phyloP scores from a whole-genome alignment of 2,888 invertebrate species.

The Hetaerina titia region DNA sequence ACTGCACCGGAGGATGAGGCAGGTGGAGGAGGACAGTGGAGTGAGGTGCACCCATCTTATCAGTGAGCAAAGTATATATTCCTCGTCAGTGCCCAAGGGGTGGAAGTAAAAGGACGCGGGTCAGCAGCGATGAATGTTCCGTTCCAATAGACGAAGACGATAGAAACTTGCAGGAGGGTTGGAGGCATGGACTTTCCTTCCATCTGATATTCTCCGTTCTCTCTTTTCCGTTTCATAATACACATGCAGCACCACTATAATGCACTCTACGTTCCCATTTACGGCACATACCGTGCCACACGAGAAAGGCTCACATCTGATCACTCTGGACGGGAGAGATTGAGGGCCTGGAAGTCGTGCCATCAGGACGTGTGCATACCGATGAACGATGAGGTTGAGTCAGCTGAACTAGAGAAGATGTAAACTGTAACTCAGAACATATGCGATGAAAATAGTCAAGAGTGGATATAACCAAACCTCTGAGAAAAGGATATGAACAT shows the following conservation, averaged over 20 bases:
- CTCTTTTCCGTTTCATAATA: neutral
- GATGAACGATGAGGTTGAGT: neutral
- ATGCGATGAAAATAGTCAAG: no score
- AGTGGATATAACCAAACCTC: no score
- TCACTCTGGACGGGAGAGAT: neutral
- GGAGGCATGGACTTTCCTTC: neutral
- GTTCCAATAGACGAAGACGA: neutral
- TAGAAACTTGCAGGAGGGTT: neutral
- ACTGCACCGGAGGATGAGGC: neutral
- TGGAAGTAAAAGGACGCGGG: conserved; percentile 26
- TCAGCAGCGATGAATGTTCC: conserved; percentile 8
- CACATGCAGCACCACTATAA: neutral
- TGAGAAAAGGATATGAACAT: no score
- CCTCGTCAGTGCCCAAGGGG: neutral
- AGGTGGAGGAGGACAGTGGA: no score
- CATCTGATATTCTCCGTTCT: conserved; percentile 13
- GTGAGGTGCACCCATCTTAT: neutral
- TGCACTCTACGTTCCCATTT: conserved; percentile 43
- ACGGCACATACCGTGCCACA: conserved; percentile 24
- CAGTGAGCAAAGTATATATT: neutral
- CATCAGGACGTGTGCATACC: neutral
- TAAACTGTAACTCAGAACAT: no score
- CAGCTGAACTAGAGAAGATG: neutral
- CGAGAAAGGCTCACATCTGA: neutral
- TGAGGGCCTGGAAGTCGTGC: neutral